Conservation (phyloP, 2,888 invertebrate species). For the Dolichomitus sp. region DNA sequence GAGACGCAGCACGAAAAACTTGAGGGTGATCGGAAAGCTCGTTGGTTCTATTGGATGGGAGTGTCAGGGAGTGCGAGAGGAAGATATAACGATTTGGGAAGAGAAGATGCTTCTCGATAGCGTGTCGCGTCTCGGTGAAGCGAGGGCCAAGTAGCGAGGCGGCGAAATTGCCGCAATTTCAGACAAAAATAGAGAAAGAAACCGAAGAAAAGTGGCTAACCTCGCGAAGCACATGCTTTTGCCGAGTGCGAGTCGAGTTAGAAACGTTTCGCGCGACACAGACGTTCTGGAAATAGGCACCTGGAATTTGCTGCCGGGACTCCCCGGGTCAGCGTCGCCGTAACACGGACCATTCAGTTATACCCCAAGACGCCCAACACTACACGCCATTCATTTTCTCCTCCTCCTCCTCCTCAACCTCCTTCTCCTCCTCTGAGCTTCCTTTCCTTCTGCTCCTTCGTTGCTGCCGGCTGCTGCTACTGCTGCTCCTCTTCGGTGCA, state of each 20-base stretch:
- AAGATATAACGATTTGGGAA: conserved; percentile 30
- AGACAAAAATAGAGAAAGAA: conserved; percentile 66
- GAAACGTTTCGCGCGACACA: conserved; percentile 54
- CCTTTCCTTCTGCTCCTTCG: conserved; percentile 37
- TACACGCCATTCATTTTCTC: conserved; percentile 66
- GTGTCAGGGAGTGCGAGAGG: conserved; percentile 42
- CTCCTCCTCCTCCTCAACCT: conserved; percentile 1
- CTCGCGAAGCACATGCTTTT: conserved; percentile 34
- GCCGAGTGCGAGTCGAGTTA: conserved; percentile 26
- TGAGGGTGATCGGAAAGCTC: conserved; percentile 33
- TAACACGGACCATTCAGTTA: conserved; percentile 67
- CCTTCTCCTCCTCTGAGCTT: conserved; percentile 24
- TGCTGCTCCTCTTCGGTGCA: conserved; percentile 3
- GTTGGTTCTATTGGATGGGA: conserved; percentile 40
- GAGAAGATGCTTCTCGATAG: conserved; percentile 30
- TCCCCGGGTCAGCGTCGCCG: conserved; percentile 65
- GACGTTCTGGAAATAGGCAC: conserved; percentile 71
- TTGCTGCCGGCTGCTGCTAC: conserved; percentile 50
- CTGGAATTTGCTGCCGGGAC: conserved; percentile 68
- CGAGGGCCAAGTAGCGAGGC: background rate
- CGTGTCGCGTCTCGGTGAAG: background rate
- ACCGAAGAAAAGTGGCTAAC: conserved; percentile 22
- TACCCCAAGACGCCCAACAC: conserved; percentile 61
- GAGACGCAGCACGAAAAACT: background rate
- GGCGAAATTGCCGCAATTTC: conserved; percentile 70